A percentile compares a stretch with the other conserved stretches of the same genome.
Evolutionary conservation across 2,888 invertebrate species (phyloP).

Genomic region (Calameuta pallipes): DNA sequence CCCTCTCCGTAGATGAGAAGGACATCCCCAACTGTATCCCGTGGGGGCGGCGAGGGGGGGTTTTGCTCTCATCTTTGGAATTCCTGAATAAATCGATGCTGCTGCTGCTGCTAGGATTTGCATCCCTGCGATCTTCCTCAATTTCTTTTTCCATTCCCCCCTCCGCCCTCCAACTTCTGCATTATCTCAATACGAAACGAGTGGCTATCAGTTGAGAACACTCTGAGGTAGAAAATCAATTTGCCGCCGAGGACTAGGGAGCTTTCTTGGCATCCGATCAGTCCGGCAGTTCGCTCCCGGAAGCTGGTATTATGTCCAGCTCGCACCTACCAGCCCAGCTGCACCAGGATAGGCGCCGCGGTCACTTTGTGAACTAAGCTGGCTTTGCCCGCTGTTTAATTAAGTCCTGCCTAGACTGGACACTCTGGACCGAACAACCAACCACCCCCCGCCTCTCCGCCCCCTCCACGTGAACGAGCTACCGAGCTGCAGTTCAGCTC

Average conservation of each 20-base stretch:
- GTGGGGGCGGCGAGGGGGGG: neutral
- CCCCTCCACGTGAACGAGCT: neutral
- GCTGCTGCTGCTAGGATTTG: neutral
- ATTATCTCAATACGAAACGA: neutral
- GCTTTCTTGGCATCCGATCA: conserved; percentile 5
- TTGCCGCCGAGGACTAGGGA: neutral
- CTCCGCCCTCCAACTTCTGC: neutral
- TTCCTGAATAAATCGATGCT: neutral
- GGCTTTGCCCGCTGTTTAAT: conserved; percentile 65
- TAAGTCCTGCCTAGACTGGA: conserved; percentile 63
- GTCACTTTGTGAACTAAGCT: conserved; percentile 66
- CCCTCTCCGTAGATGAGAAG: neutral
- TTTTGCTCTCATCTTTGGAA: neutral
- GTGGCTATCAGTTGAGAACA: neutral
- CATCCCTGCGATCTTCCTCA: neutral
- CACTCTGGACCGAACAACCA: conserved; percentile 20
- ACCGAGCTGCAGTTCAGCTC: neutral
- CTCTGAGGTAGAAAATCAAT: conserved; percentile 1
- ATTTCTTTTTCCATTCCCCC: neutral
- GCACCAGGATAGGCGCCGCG: conserved; percentile 52
- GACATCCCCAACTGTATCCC: neutral
- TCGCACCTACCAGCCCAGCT: conserved; percentile 24
- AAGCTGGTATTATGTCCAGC: conserved; percentile 31
- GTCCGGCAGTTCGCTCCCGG: conserved; percentile 26
- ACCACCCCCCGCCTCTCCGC: neutral